These are phyloP conservation scores for Hydropsyche tenuis DNA, from an alignment of 1,140 invertebrate genomes.

Conservation along the genomic window DNA sequence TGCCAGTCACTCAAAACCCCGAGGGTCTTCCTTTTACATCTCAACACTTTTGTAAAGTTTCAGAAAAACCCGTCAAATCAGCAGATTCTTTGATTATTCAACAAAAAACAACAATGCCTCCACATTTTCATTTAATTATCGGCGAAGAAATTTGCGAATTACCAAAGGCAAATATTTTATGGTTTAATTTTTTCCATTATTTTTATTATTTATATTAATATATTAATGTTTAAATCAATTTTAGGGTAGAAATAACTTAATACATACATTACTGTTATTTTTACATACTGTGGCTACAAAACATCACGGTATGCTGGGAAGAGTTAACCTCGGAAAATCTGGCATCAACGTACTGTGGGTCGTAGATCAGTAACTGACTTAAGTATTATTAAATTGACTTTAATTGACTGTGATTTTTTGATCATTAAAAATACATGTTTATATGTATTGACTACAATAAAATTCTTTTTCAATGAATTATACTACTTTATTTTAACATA, in stretches of 20 bases:
- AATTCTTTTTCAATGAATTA: background rate
- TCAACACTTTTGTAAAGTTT: constrained; percentile 65
- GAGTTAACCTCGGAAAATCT: constrained; percentile 78
- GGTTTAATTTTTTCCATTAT: background rate
- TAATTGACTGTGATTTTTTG: constrained; percentile 8
- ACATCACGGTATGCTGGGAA: constrained; percentile 78
- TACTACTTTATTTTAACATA: no score
- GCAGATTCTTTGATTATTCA: constrained; percentile 63
- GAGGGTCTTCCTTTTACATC: constrained; percentile 74
- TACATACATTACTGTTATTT: constrained; percentile 81
- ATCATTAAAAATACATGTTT: background rate
- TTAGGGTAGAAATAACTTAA: constrained; percentile 83
- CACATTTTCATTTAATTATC: constrained; percentile 73
- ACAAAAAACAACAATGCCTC: constrained; percentile 69
- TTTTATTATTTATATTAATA: constrained; percentile 29
- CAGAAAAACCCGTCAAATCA: constrained; percentile 62
- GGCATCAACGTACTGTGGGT: constrained; percentile 83
- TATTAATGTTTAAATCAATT: constrained; percentile 52
- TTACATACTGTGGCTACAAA: constrained; percentile 76
- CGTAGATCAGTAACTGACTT: constrained; percentile 59
- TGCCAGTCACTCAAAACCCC: constrained; percentile 75
- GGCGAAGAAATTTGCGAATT: constrained; percentile 69
- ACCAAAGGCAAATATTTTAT: constrained; percentile 63
- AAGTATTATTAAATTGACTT: background rate
- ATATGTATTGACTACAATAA: background rate